A percentile compares a stretch with the other conserved stretches of the same genome.
Conservation (phyloP, 2,888 invertebrate species). For the Watsonalla cultraria region DNA sequence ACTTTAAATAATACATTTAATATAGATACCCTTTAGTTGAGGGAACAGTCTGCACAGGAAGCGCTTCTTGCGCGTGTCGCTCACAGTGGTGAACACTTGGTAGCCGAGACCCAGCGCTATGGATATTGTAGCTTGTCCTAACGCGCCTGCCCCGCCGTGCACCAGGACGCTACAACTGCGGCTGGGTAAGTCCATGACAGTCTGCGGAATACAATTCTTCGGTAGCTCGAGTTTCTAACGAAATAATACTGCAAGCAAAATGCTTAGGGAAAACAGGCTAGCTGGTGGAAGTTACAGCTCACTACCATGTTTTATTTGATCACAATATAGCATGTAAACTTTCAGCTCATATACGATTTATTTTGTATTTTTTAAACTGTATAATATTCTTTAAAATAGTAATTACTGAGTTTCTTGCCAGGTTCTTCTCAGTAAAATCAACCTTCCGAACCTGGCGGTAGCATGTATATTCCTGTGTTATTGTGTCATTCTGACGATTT, state of each 20-base stretch:
- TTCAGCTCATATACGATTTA: too few relatives aligned
- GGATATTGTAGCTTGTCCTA: slow-evolving; percentile 55
- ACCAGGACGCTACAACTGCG: slow-evolving; percentile 14
- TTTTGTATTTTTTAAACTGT: too few relatives aligned
- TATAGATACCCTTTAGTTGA: slow-evolving; percentile 34
- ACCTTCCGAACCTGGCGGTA: too few relatives aligned
- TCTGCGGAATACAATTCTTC: not conserved
- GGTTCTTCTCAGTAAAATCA: too few relatives aligned
- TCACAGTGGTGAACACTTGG: slow-evolving; percentile 53
- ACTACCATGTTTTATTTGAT: not conserved
- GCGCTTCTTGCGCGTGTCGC: slow-evolving; percentile 44
- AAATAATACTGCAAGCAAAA: not conserved
- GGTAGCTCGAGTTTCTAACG: too few relatives aligned
- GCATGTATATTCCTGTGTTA: too few relatives aligned
- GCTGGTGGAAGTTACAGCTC: too few relatives aligned
- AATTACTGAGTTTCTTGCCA: too few relatives aligned
- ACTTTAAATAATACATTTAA: not conserved
- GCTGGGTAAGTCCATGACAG: not conserved
- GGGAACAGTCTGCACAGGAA: slow-evolving; percentile 52
- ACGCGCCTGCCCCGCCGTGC: slow-evolving; percentile 43
- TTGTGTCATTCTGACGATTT: too few relatives aligned
- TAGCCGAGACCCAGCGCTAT: slow-evolving; percentile 44
- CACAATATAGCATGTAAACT: too few relatives aligned
- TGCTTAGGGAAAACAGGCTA: too few relatives aligned
- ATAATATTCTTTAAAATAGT: too few relatives aligned